Conservation (phyloP, 2,113 vertebrate species). For the Acrocephalus arundinaceus region DNA sequence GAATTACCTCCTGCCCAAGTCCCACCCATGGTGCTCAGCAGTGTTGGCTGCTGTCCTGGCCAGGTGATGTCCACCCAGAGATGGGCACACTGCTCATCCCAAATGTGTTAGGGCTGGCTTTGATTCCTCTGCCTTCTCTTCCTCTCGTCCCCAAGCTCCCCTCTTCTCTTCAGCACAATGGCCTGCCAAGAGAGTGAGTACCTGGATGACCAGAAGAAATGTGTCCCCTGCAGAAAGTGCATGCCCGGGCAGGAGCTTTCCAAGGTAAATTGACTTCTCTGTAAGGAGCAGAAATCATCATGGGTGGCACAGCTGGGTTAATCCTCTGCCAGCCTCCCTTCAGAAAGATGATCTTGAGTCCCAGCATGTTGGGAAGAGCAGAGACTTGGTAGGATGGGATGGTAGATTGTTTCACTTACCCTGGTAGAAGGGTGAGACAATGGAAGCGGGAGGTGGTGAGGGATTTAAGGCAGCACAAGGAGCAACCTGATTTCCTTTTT, state of each 20-base stretch:
- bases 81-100: neutral
- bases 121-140: neutral
- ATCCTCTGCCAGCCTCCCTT: neutral
- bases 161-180: neutral
- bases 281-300: neutral
- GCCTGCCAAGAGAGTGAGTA: slow-evolving; percentile 75
- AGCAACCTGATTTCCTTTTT: neutral
- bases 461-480: neutral
- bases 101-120: neutral
- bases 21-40: neutral
- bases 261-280: slow-evolving; percentile 68
- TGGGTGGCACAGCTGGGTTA: neutral
- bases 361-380: neutral
- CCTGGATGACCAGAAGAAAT: slow-evolving; percentile 67
- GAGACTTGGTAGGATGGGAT: neutral
- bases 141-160: neutral
- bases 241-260: slow-evolving; percentile 81
- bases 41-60: neutral
- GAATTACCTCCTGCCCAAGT: neutral
- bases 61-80: neutral
- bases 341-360: neutral
- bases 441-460: neutral
- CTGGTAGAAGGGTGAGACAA: neutral
- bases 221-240: slow-evolving; percentile 74
- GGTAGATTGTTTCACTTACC: neutral